phyloP scores from a whole-genome alignment of 2,113 vertebrate species.

The Ramphastos sulfuratus region DNA sequence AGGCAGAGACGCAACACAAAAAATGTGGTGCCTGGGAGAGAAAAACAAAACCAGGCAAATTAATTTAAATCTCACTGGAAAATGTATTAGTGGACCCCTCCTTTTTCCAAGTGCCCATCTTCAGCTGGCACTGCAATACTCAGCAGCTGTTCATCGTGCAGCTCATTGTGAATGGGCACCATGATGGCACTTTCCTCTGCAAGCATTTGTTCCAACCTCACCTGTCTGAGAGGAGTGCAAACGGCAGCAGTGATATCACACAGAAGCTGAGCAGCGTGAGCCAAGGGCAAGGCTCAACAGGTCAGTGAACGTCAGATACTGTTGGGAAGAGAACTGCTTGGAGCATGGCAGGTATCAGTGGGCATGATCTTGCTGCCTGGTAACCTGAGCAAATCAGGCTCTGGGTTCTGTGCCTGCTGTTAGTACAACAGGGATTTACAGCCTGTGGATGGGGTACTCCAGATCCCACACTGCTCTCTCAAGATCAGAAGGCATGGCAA shows the following conservation, averaged over 20 bases:
- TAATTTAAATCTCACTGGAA: neutral
- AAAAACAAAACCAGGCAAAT: neutral
- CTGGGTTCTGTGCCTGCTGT: neutral
- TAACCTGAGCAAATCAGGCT: neutral
- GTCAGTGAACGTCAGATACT: neutral
- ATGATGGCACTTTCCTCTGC: neutral
- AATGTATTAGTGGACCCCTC: neutral
- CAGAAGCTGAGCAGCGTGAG: neutral
- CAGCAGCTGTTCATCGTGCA: neutral
- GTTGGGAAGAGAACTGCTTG: neutral
- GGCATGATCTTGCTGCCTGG: accelerated
- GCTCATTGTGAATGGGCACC: neutral
- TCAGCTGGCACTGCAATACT: neutral
- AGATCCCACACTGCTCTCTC: neutral
- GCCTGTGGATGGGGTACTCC: neutral
- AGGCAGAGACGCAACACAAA: neutral
- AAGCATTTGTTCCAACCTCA: neutral
- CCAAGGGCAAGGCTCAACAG: neutral
- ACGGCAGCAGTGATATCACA: neutral
- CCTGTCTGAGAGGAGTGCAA: neutral
- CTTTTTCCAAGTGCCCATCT: neutral
- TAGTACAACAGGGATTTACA: neutral
- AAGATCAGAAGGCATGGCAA: neutral
- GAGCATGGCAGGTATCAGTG: neutral
- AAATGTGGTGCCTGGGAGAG: neutral